Evolutionary conservation across 2,797 vertebrate species (phyloP).

Genomic region (Myotis myotis): DNA sequence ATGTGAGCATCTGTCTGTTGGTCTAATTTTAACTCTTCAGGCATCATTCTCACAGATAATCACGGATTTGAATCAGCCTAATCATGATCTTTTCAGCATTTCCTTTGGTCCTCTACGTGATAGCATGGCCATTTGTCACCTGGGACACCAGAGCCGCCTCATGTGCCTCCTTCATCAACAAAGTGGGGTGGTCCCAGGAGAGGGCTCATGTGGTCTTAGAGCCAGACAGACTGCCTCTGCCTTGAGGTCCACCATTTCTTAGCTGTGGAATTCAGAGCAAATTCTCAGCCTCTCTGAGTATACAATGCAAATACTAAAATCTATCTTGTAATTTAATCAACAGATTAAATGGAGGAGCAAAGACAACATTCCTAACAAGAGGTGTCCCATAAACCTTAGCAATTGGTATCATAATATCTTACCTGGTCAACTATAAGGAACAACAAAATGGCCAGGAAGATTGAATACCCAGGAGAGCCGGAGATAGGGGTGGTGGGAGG

Average conservation of each 20-base stretch:
- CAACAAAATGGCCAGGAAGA: not conserved
- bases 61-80: slow-evolving; percentile 17
- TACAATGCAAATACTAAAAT: not conserved
- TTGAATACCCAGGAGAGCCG: fast-evolving
- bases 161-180: too few relatives aligned
- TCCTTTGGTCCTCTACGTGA: not conserved
- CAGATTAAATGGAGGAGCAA: not conserved
- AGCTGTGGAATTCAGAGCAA: not conserved
- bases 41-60: not conserved
- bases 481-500: too few relatives aligned
- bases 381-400: not conserved
- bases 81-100: slow-evolving; percentile 64
- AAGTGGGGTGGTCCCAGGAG: fast-evolving
- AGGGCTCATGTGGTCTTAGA: fast-evolving
- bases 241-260: fast-evolving
- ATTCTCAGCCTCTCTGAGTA: not conserved
- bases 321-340: not conserved
- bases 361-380: not conserved
- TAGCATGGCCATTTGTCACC: not conserved
- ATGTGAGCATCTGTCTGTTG: not conserved
- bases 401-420: not conserved
- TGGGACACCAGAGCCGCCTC: not conserved
- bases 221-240: fast-evolving
- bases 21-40: slow-evolving; percentile 45
- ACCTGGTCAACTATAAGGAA: not conserved